Percentiles rank a stretch among this genome's conserved stretches.
Evolutionary conservation across 2,797 vertebrate species (phyloP).

Genomic region (Pseudocheirus occidentalis): DNA sequence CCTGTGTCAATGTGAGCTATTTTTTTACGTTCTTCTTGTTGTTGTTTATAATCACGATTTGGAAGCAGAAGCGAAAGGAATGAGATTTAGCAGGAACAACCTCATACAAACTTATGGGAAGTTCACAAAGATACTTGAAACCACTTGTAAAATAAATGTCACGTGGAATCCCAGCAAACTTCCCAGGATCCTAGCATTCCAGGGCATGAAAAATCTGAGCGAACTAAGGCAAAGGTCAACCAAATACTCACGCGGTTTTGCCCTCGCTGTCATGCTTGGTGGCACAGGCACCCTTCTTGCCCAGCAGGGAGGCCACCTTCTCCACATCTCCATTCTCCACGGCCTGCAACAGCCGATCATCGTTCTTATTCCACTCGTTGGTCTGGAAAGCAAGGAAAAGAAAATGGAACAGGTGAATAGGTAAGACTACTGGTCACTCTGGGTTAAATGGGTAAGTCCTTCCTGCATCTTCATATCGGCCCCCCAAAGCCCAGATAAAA

Average conservation of each 20-base stretch:
- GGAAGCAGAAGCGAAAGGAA: conserved; percentile 16
- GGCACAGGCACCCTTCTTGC: conserved; percentile 95
- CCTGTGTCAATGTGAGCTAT: not conserved
- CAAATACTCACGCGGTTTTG: conserved; percentile 94
- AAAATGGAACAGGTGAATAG: conserved; percentile 29
- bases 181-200: not conserved
- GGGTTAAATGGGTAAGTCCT: not conserved
- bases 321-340: conserved; percentile 96
- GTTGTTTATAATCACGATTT: not conserved
- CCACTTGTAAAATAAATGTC: not conserved
- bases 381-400: conserved; percentile 82
- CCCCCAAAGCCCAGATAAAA: not conserved
- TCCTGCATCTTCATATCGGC: not conserved
- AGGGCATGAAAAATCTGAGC: not conserved
- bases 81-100: not conserved
- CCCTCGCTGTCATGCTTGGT: conserved; percentile 95
- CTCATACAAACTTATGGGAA: not conserved
- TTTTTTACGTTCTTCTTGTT: not conserved
- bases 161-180: not conserved
- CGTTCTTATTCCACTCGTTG: conserved; percentile 98
- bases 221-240: not conserved
- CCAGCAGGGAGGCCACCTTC: conserved; percentile 93
- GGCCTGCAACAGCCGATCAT: conserved; percentile 95
- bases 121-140: not conserved
- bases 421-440: accelerated